phyloP scores from a whole-genome alignment of 2,113 vertebrate genomes.

The Cyprinodon tularosa region DNA sequence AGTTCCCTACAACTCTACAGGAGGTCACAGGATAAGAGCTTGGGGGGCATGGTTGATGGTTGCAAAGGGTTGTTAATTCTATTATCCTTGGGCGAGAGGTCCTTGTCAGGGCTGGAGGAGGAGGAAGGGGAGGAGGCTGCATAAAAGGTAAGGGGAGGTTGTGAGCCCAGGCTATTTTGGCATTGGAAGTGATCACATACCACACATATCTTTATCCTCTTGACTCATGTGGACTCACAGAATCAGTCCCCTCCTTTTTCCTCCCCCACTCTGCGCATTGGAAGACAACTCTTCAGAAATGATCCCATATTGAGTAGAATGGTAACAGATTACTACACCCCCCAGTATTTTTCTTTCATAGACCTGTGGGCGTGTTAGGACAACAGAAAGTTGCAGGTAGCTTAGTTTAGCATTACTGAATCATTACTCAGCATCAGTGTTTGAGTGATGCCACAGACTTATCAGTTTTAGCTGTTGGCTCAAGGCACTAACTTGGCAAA shows the following conservation, averaged over 20 bases:
- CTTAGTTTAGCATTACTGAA: no score
- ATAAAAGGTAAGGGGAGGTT: slow-evolving; percentile 60
- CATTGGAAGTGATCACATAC: slow-evolving; percentile 65
- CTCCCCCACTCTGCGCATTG: slow-evolving; percentile 18
- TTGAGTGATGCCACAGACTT: no score
- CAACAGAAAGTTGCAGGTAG: no score
- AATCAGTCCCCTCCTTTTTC: slow-evolving; percentile 22
- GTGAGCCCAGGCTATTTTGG: slow-evolving; percentile 61
- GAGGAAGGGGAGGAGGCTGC: slow-evolving; percentile 25
- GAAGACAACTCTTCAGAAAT: slow-evolving; percentile 10
- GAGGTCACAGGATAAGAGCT: slow-evolving; percentile 53
- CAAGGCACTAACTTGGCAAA: no score
- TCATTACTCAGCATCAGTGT: no score
- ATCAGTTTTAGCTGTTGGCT: no score
- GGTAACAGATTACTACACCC: neutral
- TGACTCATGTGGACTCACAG: slow-evolving; percentile 40
- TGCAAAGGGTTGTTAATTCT: slow-evolving; percentile 71
- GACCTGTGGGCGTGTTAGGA: no score
- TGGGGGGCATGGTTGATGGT: slow-evolving; percentile 55
- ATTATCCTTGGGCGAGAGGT: slow-evolving; percentile 70
- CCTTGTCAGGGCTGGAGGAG: slow-evolving; percentile 49
- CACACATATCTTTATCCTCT: slow-evolving; percentile 56
- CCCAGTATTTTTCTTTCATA: neutral
- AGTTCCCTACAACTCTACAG: slow-evolving; percentile 46
- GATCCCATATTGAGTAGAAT: slow-evolving; percentile 19